Base-by-base conservation (phyloP, 2,888 invertebrate species). In the Cancer borealis region DNA sequence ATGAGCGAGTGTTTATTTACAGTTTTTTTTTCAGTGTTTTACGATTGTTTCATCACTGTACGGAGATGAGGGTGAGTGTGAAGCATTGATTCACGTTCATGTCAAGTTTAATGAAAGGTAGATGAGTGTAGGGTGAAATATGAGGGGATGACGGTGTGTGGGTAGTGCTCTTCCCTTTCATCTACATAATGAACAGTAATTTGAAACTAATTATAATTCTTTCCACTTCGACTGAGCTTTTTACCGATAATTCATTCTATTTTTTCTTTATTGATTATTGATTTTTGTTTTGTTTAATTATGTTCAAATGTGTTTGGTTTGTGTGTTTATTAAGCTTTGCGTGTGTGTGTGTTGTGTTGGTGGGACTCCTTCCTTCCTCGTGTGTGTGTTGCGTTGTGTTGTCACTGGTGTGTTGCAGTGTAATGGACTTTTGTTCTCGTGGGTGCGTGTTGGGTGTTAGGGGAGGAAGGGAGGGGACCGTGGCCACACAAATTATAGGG, bases 161-260 rank as follows among this genome's bases (percentile, higher is more conserved):
- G 10, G n/a, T 79, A 10, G 73, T 79, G 73, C 26, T 26, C 26
- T 30, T 26, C 26, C 73, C n/a, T 17, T 6, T 39, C 26, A 26
- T 26, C 26, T 47, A 17, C 21, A n/a, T 47, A 26, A 21, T 26
- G 47, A 26, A 49, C 4, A 89, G 47, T 89, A 46, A 49, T 45
- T 8, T n/a, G 26, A 89, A 49, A 49, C 47, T 89, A 6, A 89
- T 89, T 89, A 89, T 8, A 10, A 89, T 89, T 89, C n/a, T 89
- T 89, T 49, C 47, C 30, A 89, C 30, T 47, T n/a, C 30, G 47
- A 89, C 47, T 89, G 21, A 26, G 47, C 89, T n/a, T 45, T 47
- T 47, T 89, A 17, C 45, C 54, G 26, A n/a, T 89, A 49, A 30
- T 21, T 89, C 89, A 49, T 89, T 47, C 39, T 30, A 21, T 3